These are phyloP conservation scores for Hoplostethus atlanticus DNA, from an alignment of 2,797 vertebrate species.

Conservation along the genomic window DNA sequence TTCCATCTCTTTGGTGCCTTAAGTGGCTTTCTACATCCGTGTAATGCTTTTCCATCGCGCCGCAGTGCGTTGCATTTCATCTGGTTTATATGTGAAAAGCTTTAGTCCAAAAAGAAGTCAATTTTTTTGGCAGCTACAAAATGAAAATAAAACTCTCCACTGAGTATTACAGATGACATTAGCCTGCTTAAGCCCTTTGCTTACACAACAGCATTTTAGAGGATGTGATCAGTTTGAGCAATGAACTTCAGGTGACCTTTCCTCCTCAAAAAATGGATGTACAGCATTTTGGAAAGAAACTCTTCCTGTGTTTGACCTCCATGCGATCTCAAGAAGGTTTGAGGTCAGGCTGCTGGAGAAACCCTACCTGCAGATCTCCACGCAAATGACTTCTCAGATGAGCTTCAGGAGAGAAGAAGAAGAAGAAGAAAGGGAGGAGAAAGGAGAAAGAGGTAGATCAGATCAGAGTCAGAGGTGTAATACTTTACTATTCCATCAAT, in stretches of 20 bases:
- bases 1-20: constrained; percentile 25
- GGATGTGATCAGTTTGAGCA: background rate
- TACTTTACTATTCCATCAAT: constrained; percentile 33
- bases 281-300: background rate
- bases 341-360: background rate
- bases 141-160: background rate
- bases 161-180: background rate
- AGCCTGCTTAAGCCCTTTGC: constrained; percentile 11
- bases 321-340: background rate
- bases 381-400: constrained; percentile 98
- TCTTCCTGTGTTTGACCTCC: background rate
- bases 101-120: background rate
- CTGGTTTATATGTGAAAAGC: background rate
- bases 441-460: constrained; percentile 46
- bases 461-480: constrained; percentile 33
- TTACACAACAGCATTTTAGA: background rate
- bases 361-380: constrained; percentile 96
- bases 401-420: constrained; percentile 81
- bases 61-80: constrained; percentile 8
- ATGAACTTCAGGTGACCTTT: background rate
- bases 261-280: background rate
- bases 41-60: constrained; percentile 20
- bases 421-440: constrained; percentile 35
- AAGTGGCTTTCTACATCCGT: constrained; percentile 23
- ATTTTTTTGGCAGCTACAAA: background rate